These are phyloP conservation scores for Probosciger aterrimus DNA, from an alignment of 2,113 vertebrate species.

Conservation along the genomic window DNA sequence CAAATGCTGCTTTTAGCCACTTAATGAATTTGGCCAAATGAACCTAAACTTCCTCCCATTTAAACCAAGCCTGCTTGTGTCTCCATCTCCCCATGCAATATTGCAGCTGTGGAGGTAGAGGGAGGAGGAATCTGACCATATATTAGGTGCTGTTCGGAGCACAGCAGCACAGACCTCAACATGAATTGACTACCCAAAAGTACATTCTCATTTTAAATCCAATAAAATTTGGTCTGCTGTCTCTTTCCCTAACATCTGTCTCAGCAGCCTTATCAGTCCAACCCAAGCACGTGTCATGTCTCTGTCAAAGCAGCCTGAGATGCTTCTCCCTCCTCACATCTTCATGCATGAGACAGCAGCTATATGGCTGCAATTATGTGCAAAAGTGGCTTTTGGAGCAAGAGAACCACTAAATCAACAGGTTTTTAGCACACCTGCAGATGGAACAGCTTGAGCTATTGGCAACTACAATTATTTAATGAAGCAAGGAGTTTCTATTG, in stretches of 20 bases:
- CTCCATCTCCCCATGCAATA: too few relatives aligned
- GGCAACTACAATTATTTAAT: slow-evolving; percentile 48
- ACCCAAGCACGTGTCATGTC: not conserved
- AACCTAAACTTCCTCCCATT: not conserved
- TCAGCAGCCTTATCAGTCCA: not conserved
- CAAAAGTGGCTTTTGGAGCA: not conserved
- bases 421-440: not conserved
- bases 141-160: not conserved
- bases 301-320: not conserved
- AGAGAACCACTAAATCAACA: not conserved
- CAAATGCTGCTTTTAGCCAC: not conserved
- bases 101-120: not conserved
- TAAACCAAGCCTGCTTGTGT: not conserved
- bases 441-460: not conserved
- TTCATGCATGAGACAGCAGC: not conserved
- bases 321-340: not conserved
- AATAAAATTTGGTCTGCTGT: not conserved
- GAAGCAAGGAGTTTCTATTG: slow-evolving; percentile 34
- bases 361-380: not conserved
- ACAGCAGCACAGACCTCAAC: not conserved
- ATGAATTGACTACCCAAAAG: not conserved
- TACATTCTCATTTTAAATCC: not conserved
- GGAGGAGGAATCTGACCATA: not conserved
- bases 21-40: not conserved
- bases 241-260: not conserved